Percentiles rank a stretch among this genome's conserved stretches.
Evolutionary conservation across 2,888 invertebrate species (phyloP).

Genomic region (Epinotia ramella): DNA sequence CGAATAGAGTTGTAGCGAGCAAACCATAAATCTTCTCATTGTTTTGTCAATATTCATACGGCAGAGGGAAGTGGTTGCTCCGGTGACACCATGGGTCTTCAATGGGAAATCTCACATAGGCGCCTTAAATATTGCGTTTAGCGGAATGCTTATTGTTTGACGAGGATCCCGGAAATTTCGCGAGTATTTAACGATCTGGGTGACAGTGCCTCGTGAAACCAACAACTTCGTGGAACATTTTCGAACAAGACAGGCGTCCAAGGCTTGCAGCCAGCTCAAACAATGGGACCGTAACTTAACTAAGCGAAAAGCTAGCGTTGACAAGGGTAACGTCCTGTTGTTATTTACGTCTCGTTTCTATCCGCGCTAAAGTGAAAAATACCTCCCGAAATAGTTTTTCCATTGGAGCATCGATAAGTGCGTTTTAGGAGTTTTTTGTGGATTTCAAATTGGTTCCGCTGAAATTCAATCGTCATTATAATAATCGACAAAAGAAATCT

Average conservation of each 20-base stretch:
- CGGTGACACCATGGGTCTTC: slow-evolving; percentile 55
- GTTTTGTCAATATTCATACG: slow-evolving; percentile 62
- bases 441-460: slow-evolving; percentile 6
- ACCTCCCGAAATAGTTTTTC: slow-evolving; percentile 51
- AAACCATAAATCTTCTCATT: slow-evolving; percentile 69
- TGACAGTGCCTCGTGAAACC: slow-evolving; percentile 53
- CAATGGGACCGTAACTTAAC: slow-evolving; percentile 73
- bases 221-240: slow-evolving; percentile 27
- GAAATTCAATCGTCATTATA: not conserved
- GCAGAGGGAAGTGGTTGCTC: slow-evolving; percentile 58
- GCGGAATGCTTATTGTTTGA: slow-evolving; percentile 30
- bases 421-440: slow-evolving; percentile 21
- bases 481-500: not conserved
- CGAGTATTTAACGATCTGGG: slow-evolving; percentile 50
- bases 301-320: slow-evolving; percentile 73
- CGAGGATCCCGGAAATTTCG: slow-evolving; percentile 42
- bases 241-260: slow-evolving; percentile 49
- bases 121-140: slow-evolving; percentile 32
- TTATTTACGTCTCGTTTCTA: slow-evolving; percentile 64
- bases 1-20: slow-evolving; percentile 49
- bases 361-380: slow-evolving; percentile 48
- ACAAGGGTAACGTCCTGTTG: slow-evolving; percentile 73
- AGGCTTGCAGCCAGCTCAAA: slow-evolving; percentile 59
- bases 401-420: slow-evolving; percentile 19
- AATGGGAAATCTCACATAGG: slow-evolving; percentile 34